Evolutionary conservation across 2,888 invertebrate species (phyloP), one percentile per base, ranked within the genome.

Genomic region (Osmoderma eremita): DNA sequence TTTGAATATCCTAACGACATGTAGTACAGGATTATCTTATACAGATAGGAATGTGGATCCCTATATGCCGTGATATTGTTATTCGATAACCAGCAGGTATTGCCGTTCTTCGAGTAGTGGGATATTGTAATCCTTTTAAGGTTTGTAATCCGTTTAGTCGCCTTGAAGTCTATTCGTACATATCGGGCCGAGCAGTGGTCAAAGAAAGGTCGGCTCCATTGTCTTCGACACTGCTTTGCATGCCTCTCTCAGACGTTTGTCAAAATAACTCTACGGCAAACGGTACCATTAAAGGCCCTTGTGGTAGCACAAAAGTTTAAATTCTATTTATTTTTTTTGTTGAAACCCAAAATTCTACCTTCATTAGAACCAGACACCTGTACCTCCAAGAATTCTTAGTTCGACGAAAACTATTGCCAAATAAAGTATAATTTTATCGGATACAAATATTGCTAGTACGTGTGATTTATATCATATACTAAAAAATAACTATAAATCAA

Each of bases 171-270:
- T 62, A 58, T 50, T 36, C 51, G 61, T 61, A 62, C 67, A 67
- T 61, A 67, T 67, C 67, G 53, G 62, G 65, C 48, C 56, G 65
- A 51, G 67, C 63, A 67, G 65, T 67, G 69, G 70, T 67, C 67
- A 67, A 53, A 58, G 65, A 64, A 65, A 54, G 61, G 65, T 54
- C 53, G 65, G 48, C 54, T 39, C 65, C 69, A 69, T 70, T 70
- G 69, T 68, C 67, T 66, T 67, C 64, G 42, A 36, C 17, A 30
- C 72, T 70, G 71, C 71, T 74, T 74, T 74, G 73, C 74, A 74
- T 68, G 68, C 68, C 18, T 63, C 39, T 67, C 68, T 69, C 65
- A 67, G 65, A 70, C 67, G 53, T 66, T 63, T 72, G 74, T 74
- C 74, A 73, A 74, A 73, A 74, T 73, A 73, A 73, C 72, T 71